Conservation (phyloP, 2,888 invertebrate genomes). For the Choristoneura rosaceana region DNA sequence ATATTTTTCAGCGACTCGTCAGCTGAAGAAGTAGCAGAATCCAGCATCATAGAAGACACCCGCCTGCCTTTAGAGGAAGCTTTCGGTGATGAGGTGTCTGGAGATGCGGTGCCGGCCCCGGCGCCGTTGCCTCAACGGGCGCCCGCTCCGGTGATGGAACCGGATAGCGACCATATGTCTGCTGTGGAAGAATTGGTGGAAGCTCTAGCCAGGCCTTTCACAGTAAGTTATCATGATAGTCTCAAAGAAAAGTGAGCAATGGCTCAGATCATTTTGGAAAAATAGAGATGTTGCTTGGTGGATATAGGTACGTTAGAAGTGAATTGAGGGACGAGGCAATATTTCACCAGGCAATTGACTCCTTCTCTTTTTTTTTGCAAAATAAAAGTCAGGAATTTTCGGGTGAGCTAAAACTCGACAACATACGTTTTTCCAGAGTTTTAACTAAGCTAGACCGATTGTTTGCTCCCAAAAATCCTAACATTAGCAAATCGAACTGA, state of each 20-base stretch:
- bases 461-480: too few relatives aligned
- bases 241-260: neutral
- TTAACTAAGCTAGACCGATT: too few relatives aligned
- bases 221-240: constrained; percentile 60
- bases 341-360: too few relatives aligned
- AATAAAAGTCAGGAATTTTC: too few relatives aligned
- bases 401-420: too few relatives aligned
- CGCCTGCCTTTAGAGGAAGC: constrained; percentile 74
- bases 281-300: too few relatives aligned
- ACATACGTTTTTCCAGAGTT: too few relatives aligned
- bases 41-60: constrained; percentile 64
- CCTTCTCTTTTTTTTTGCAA: too few relatives aligned
- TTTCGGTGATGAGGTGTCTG: constrained; percentile 77
- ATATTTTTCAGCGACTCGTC: constrained; percentile 67
- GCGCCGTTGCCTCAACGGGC: constrained; percentile 73
- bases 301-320: too few relatives aligned
- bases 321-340: too few relatives aligned
- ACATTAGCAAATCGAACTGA: too few relatives aligned
- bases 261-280: neutral
- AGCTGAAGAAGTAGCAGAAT: constrained; percentile 66
- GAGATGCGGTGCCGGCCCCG: constrained; percentile 75
- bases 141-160: constrained; percentile 70
- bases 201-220: constrained; percentile 78
- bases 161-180: constrained; percentile 69
- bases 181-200: constrained; percentile 78